Evolutionary conservation across 2,797 vertebrate species (phyloP).

Genomic region (Amphiprion clarkii): DNA sequence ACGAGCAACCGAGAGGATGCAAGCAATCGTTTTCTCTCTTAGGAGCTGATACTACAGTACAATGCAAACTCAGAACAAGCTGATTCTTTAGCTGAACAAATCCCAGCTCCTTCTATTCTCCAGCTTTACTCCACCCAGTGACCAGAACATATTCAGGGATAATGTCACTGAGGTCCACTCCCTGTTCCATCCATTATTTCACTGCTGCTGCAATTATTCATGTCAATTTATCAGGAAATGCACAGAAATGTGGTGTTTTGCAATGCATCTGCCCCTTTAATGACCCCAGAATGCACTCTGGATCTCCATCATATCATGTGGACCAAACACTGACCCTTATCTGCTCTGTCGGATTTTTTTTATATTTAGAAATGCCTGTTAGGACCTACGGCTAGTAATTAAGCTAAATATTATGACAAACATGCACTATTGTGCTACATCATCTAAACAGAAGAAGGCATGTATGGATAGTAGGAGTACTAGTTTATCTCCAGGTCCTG

Average conservation of each 20-base stretch:
- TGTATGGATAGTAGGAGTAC: neutral
- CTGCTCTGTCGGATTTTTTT: neutral
- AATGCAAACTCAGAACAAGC: neutral
- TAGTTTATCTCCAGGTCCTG: neutral
- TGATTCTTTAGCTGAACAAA: neutral
- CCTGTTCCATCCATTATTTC: slow-evolving; percentile 1
- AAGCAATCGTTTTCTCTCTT: slow-evolving; percentile 1
- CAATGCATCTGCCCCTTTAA: neutral
- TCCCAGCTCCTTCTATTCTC: neutral
- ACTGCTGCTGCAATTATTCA: slow-evolving; percentile 9
- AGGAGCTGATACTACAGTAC: neutral
- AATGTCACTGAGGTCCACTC: neutral
- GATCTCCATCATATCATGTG: slow-evolving; percentile 8
- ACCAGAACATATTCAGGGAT: neutral
- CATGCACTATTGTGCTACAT: neutral
- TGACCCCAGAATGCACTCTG: neutral
- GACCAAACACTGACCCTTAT: slow-evolving; percentile 4
- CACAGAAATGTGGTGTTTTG: neutral
- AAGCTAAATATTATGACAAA: neutral
- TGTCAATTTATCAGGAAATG: neutral
- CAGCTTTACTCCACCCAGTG: neutral
- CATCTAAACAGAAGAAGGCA: neutral
- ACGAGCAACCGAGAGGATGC: slow-evolving; percentile 5
- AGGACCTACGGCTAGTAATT: neutral
- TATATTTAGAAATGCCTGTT: neutral